These are phyloP conservation scores for Hoplodrina ambigua DNA, from an alignment of 2,888 invertebrate genomes.

Conservation along the genomic window DNA sequence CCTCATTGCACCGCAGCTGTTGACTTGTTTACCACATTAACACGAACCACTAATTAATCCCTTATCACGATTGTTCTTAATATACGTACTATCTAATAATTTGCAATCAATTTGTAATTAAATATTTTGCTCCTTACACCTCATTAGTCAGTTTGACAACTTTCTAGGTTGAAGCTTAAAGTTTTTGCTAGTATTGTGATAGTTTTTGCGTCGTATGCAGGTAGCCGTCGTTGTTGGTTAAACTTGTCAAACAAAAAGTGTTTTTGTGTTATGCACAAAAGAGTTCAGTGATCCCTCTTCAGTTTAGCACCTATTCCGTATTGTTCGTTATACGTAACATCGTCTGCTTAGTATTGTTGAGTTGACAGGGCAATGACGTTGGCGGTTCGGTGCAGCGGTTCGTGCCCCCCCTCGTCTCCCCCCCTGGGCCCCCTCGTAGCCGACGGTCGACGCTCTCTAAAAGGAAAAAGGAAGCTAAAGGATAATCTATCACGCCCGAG, in stretches of 20 bases:
- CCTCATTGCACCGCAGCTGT: constrained; percentile 83
- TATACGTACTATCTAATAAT: constrained; percentile 38
- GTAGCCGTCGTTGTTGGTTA: constrained; percentile 45
- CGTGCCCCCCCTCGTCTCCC: constrained; percentile 74
- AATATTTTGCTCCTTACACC: constrained; percentile 22
- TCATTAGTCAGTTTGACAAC: constrained; percentile 29
- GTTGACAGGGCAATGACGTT: constrained; percentile 90
- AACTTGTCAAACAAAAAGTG: constrained; percentile 49
- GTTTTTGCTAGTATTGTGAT: constrained; percentile 45
- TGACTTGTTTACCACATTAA: constrained; percentile 79
- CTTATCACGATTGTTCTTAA: constrained; percentile 70
- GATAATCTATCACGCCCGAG: constrained; percentile 90
- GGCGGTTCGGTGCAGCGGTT: constrained; percentile 81
- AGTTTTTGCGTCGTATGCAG: constrained; percentile 53
- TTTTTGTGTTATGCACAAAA: constrained; percentile 63
- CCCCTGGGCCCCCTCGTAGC: constrained; percentile 79
- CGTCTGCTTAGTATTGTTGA: constrained; percentile 89
- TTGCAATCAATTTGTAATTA: constrained; percentile 50
- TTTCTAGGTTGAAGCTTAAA: constrained; percentile 33
- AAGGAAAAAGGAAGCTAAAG: constrained; percentile 89
- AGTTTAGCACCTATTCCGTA: constrained; percentile 82
- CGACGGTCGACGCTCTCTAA: constrained; percentile 89
- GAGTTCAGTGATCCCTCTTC: constrained; percentile 77
- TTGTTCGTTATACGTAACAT: constrained; percentile 82
- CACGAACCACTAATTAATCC: constrained; percentile 84